Evolutionary conservation across 2,888 invertebrate species (phyloP), one percentile per base, ranked within the genome.

Genomic region (Flexamia atlantica): DNA sequence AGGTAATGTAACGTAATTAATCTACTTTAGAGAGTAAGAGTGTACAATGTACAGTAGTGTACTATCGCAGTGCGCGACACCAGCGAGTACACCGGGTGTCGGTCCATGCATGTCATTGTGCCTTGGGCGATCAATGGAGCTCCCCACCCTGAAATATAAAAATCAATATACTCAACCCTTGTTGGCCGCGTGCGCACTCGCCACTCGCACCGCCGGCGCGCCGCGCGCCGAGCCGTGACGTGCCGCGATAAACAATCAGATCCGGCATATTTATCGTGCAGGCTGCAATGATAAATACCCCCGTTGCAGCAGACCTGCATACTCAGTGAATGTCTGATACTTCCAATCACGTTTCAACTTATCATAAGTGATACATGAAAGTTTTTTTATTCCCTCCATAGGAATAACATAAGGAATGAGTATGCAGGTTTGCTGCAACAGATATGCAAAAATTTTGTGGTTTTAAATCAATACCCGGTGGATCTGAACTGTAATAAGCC

Each of bases 101-200:
- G 64, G 28, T n/a, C 64, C 64, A 23, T 42, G 42, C 36, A 72
- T 72, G 42, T 20, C 72, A 72, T 72, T 72, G 72, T 72, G 42
- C 72, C 72, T 23, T 3, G 72, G 20, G 72, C 36, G 72, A 72
- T 72, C 72, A 72, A 72, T 72, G 72, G 72, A 72, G 72, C 72
- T 42, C 72, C 72, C 72, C 72, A 72, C 72, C 42, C 72, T 42
- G 72, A 36, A 42, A 72, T 72, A 72, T 36, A 72, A 72, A 72
- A 72, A 72, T 72, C 72, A 72, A 72, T 72, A 72, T 72, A 72
- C 72, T 72, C 72, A 36, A 40, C 23, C 72, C 64, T n/a, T n/a
- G n/a, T n/a, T n/a, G n/a, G n/a, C n/a, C n/a, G n/a, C n/a, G n/a
- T n/a, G n/a, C n/a, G n/a, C n/a, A n/a, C 64, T 64, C 9, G 20